Conservation (phyloP, 2,113 vertebrate genomes). For the Tragulus kanchil region DNA sequence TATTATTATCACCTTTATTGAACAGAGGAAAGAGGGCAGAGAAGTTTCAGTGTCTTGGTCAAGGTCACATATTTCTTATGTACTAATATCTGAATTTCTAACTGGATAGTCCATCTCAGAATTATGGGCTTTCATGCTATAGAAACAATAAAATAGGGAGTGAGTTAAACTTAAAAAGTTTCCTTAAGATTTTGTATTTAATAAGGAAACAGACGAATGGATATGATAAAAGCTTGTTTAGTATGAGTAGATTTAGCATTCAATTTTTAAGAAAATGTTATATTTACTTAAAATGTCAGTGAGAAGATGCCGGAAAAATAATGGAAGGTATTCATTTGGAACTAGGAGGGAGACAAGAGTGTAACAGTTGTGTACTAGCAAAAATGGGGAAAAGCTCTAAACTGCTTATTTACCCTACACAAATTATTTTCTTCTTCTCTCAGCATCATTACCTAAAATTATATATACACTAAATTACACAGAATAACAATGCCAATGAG, state of each 20-base stretch:
- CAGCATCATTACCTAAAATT: slow-evolving; percentile 29
- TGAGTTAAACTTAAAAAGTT: background rate
- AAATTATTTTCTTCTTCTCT: background rate
- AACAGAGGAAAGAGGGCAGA: background rate
- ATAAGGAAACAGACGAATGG: background rate
- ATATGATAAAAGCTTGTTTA: background rate
- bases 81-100: background rate
- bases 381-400: background rate
- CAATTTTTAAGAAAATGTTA: background rate
- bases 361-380: background rate
- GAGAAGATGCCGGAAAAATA: background rate
- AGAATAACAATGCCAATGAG: background rate
- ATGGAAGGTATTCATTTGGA: background rate
- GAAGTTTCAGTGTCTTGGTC: background rate
- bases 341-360: background rate
- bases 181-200: background rate
- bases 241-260: background rate
- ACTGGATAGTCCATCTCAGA: background rate
- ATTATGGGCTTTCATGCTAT: background rate
- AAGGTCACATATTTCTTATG: background rate
- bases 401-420: background rate
- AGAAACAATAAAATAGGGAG: background rate
- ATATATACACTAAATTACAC: background rate
- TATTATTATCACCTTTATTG: background rate
- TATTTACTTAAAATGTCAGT: background rate